Evolutionary conservation across 2,113 vertebrate species (phyloP).

Genomic region (Nipponia nippon): DNA sequence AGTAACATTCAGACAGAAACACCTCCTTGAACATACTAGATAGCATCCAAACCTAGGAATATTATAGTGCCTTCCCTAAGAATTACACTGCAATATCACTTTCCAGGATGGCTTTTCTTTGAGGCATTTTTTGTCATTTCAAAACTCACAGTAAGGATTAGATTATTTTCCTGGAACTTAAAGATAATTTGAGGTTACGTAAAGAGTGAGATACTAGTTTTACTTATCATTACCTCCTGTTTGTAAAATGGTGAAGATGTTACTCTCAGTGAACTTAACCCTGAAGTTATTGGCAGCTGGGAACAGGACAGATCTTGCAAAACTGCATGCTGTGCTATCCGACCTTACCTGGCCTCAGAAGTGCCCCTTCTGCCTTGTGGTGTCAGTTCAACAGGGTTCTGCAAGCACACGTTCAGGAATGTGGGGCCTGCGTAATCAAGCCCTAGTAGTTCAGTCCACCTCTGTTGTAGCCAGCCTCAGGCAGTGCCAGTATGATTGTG

Average conservation of each 20-base stretch:
- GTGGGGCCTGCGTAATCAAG: no score
- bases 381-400: not conserved
- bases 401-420: rapidly evolving
- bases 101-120: not conserved
- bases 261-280: not conserved
- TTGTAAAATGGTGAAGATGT: not conserved
- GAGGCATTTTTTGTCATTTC: not conserved
- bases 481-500: rapidly evolving
- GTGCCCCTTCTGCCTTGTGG: not conserved
- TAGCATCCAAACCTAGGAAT: not conserved
- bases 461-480: not conserved
- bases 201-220: not conserved
- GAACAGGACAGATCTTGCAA: not conserved
- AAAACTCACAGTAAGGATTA: not conserved
- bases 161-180: not conserved
- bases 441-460: not conserved
- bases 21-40: not conserved
- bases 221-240: not conserved
- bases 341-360: no score
- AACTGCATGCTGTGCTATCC: not conserved
- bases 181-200: not conserved
- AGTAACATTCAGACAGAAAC: not conserved
- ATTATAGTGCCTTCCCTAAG: not conserved
- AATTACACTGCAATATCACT: not conserved
- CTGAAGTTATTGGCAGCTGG: not conserved